Evolutionary conservation across 2,888 invertebrate species (phyloP), one percentile per base, ranked within the genome.

Genomic region (Pseudococcus jackbeardsleyi): DNA sequence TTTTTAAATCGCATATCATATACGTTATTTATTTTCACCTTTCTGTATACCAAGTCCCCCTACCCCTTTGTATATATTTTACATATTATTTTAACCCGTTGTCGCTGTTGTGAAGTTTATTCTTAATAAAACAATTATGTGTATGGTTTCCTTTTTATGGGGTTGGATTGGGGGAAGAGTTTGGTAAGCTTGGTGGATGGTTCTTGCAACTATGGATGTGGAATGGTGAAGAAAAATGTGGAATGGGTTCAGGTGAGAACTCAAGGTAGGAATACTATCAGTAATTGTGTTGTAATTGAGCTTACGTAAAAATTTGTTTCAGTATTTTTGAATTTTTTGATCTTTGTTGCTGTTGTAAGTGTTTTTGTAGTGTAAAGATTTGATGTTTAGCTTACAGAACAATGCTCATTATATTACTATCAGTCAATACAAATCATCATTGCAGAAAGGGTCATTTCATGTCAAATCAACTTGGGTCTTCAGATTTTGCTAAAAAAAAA

Each of bases 1-100:
- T 85, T 85, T 85, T 54, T 54, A 85, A 85, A 85, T 85, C 85
- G 85, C 85, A 85, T 85, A 85, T 85, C 85, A 85, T 85, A 85
- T 33, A 54, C 54, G 85, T 85, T 85, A 85, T 54, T 84, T 84
- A 84, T 85, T 85, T 85, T 85, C 54, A 85, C 85, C 85, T 85
- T 85, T 85, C 85, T 85, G 85, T 85, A 85, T 85, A 85, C 85
- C 85, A 85, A 26, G 54, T 77, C 15, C 9, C 9, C 42, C 42
- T 2, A 33, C 42, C 42, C 64, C 77, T 77, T 33, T 77, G 77
- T 77, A 77, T 77, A 77, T 77, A 77, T 77, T 77, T 77, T 39
- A 77, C 39, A 39, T 33, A 39, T 11, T 77, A 77, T 77, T 33
- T 77, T 77, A 77, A 77, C 77, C 77, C 77, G 77, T 77, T 77